Evolutionary conservation across 2,888 invertebrate species (phyloP), one percentile per base, ranked within the genome.

Genomic region (Liodrosophila aerea): DNA sequence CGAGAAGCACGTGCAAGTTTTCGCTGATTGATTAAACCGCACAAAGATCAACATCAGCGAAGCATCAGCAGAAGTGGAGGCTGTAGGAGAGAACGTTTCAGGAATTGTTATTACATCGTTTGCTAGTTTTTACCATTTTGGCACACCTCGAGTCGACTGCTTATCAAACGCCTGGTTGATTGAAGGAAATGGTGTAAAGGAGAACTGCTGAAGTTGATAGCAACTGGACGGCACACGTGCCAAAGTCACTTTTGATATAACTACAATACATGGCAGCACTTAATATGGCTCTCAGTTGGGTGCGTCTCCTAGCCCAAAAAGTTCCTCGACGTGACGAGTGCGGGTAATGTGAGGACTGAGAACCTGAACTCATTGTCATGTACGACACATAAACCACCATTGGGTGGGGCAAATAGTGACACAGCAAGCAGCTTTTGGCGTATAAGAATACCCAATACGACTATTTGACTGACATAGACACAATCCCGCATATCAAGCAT

Each of bases 71-170:
- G 18, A 40, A 16, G 15, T 11, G 15, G 62, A 53, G 43, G 40
- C 31, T 41, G 40, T 33, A 29, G 45, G 12, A 51, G 22, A 45
- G 62, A 61, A 81, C 84, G 77, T 81, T 84, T 44, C 53, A 62
- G 62, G 85, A 81, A 82, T 85, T 85, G 83, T 82, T 81, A 85
- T 85, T 85, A 69, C 71, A 67, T 66, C 73, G 78, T 78, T 85
- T 59, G 69, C 62, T 69, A 68, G 71, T 69, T 81, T 70, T 30
- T 68, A 52, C 50, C 57, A 60, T 60, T 60, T 68, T 40, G 45
- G 41, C 53, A 59, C 65, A 76, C 73, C 64, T 73, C 29, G 43
- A 47, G 56, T 37, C 56, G 47, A 49, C 40, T 56, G 68, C 60
- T 45, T 57, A 54, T 63, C 62, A 51, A 62, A 54, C 45, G 22